Conservation (phyloP, 2,113 vertebrate genomes). For the Xyrauchen texanus region DNA sequence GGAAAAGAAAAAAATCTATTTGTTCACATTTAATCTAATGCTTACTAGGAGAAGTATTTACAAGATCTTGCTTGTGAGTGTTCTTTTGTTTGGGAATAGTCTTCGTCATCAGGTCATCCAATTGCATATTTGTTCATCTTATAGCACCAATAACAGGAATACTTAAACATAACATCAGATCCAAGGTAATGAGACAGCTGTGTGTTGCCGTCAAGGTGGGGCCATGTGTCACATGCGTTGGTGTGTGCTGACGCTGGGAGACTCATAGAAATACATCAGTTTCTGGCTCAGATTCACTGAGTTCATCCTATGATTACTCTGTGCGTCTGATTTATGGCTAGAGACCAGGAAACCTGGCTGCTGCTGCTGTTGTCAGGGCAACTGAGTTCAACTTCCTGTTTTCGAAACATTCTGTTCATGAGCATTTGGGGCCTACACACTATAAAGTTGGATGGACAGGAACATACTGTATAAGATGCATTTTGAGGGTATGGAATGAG, state of each 20-base stretch:
- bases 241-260: neutral
- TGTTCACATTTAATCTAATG: no score
- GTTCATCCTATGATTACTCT: slow-evolving; percentile 5
- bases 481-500: no score
- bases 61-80: neutral
- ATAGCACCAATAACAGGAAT: no score
- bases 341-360: slow-evolving; percentile 6
- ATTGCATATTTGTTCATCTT: neutral
- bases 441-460: no score
- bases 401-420: neutral
- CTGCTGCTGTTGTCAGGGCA: slow-evolving; percentile 44
- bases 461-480: no score
- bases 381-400: slow-evolving; percentile 14
- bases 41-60: neutral
- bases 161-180: neutral
- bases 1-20: no score
- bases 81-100: neutral
- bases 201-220: neutral
- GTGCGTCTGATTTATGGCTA: slow-evolving; percentile 4
- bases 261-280: neutral
- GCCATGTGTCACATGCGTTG: neutral
- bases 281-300: neutral
- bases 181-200: slow-evolving; percentile 7
- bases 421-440: neutral
- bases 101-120: neutral